Evolutionary conservation across 2,113 vertebrate genomes (phyloP).

Genomic region (Apaloderma vittatum): DNA sequence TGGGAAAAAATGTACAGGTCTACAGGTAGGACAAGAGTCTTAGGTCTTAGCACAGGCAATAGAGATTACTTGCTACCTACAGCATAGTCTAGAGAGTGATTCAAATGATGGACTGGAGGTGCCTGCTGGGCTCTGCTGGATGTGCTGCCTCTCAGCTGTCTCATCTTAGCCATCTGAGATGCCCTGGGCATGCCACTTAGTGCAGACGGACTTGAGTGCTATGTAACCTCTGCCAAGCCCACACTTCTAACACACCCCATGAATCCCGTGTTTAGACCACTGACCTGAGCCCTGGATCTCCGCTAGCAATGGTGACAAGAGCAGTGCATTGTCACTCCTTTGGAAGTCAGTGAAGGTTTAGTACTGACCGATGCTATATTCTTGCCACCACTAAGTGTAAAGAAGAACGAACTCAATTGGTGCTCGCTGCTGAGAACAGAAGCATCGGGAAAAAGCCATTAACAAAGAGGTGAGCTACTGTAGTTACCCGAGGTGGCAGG

Average conservation of each 20-base stretch:
- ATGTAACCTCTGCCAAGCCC: neutral
- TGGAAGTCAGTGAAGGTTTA: neutral
- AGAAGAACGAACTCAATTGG: neutral
- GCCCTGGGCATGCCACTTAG: neutral
- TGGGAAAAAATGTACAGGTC: neutral
- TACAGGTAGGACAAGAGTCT: neutral
- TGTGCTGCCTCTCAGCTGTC: neutral
- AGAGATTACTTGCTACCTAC: neutral
- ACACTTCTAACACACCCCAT: accelerated
- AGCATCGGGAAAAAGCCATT: neutral
- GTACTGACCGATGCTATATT: neutral
- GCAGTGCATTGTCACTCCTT: neutral
- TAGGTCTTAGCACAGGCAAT: neutral
- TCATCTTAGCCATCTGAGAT: neutral
- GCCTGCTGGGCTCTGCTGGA: neutral
- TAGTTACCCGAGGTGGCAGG: neutral
- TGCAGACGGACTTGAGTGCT: neutral
- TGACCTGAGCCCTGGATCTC: neutral
- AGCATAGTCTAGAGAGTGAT: neutral
- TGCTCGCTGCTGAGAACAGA: accelerated
- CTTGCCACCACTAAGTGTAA: neutral
- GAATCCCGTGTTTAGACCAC: neutral
- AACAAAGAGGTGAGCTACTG: neutral
- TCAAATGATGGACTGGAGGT: neutral
- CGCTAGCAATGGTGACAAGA: neutral